These are phyloP conservation scores for Oscheius sp. DNA, from an alignment of 2,888 invertebrate species.

Conservation along the genomic window DNA sequence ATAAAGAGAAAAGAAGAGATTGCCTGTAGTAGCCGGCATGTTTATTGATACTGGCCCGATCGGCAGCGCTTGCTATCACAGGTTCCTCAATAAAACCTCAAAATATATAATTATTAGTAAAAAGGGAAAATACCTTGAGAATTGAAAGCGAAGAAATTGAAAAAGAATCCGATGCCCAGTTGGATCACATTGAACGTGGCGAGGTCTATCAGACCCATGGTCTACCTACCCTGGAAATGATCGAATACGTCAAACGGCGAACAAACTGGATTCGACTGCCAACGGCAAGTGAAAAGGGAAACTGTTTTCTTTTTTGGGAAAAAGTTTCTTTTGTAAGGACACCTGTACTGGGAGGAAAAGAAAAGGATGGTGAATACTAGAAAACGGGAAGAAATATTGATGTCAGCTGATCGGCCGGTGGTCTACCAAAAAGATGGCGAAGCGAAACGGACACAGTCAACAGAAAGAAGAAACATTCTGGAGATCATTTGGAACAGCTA, in stretches of 20 bases:
- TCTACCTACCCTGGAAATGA: neutral
- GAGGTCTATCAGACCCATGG: slow-evolving; percentile 32
- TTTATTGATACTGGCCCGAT: slow-evolving; percentile 48
- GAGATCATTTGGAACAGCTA: too few species aligned
- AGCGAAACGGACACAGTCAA: too few species aligned
- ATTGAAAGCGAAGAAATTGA: slow-evolving; percentile 96
- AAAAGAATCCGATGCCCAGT: slow-evolving; percentile 92
- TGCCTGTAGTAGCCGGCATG: slow-evolving; percentile 59
- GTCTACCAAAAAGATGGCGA: too few species aligned
- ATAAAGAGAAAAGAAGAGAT: neutral
- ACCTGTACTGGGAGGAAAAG: too few species aligned
- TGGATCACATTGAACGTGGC: slow-evolving; percentile 83
- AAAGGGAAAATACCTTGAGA: slow-evolving; percentile 80
- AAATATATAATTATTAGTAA: neutral
- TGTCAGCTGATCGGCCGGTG: too few species aligned
- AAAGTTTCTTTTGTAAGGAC: neutral
- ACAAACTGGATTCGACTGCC: slow-evolving; percentile 9
- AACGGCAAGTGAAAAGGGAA: neutral
- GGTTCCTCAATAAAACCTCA: slow-evolving; percentile 82
- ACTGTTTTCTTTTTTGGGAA: neutral
- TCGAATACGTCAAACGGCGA: neutral
- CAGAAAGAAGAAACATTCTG: too few species aligned
- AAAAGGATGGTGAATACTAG: too few species aligned
- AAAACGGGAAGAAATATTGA: too few species aligned
- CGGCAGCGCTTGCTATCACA: slow-evolving; percentile 75